Evolutionary conservation across 2,888 invertebrate species (phyloP).

Genomic region (Eucera pruinosa): DNA sequence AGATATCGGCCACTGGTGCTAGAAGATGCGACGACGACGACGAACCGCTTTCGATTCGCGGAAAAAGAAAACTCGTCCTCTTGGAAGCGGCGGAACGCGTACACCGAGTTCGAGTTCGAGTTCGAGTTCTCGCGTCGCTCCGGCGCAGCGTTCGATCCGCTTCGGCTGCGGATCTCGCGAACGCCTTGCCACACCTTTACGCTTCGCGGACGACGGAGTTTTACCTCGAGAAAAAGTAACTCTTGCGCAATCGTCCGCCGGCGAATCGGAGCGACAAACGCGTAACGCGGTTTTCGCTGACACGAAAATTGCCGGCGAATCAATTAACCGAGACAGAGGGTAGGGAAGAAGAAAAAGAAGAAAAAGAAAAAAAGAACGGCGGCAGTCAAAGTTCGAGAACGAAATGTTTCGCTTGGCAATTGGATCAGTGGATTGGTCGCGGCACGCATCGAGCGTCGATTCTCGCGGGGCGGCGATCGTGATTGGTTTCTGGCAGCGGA

Average conservation of each 20-base stretch:
- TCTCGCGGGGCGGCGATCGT: constrained; percentile 60
- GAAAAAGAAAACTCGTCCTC: constrained; percentile 59
- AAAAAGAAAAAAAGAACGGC: constrained; percentile 7
- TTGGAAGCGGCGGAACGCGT: constrained; percentile 3
- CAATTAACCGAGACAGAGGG: too few relatives aligned
- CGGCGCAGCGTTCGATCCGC: too few relatives aligned
- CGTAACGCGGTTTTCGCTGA: too few relatives aligned
- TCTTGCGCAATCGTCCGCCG: too few relatives aligned
- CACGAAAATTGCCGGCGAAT: too few relatives aligned
- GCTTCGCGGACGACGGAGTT: too few relatives aligned
- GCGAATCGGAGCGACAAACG: too few relatives aligned
- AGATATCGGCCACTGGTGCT: constrained; percentile 51
- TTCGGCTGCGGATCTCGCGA: too few relatives aligned
- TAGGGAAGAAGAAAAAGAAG: neutral
- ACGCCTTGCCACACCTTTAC: too few relatives aligned
- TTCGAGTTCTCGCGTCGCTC: constrained; percentile 25
- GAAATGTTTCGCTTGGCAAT: constrained; percentile 15
- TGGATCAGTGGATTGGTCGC: constrained; percentile 37
- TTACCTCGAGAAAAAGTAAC: too few relatives aligned
- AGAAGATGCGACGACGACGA: constrained; percentile 44
- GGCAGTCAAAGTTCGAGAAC: constrained; percentile 20
- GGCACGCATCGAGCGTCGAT: constrained; percentile 36
- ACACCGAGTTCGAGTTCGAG: constrained; percentile 15
- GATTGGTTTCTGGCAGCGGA: constrained; percentile 70
- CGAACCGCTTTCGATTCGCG: constrained; percentile 53